Conservation (phyloP, 2,797 vertebrate genomes). For the Ibycter americanus region DNA sequence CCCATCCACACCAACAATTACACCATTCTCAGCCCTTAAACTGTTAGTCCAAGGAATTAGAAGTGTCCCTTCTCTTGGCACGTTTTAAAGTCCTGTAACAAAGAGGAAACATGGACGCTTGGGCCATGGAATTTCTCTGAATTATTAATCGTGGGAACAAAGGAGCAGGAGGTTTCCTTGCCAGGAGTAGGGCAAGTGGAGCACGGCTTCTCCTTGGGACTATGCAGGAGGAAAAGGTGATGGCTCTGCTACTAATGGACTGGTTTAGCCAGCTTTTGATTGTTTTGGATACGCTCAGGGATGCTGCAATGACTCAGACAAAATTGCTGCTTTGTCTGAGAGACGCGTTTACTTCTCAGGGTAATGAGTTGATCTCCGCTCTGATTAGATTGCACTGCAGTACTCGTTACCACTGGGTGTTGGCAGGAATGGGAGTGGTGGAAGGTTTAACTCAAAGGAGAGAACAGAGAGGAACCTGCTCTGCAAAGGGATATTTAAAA, state of each 20-base stretch:
- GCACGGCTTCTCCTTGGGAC: background rate
- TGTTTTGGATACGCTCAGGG: constrained; percentile 60
- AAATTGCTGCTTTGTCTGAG: constrained; percentile 72
- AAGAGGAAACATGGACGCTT: background rate
- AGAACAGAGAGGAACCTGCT: constrained; percentile 42
- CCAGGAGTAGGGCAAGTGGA: background rate
- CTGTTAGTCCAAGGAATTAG: background rate
- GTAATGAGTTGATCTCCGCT: constrained; percentile 52
- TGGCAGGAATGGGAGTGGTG: constrained; percentile 60
- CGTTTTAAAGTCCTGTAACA: background rate
- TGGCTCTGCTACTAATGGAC: constrained; percentile 61
- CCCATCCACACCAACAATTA: background rate
- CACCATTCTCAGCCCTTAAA: background rate
- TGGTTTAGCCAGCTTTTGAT: constrained; percentile 65
- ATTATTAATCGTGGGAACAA: background rate
- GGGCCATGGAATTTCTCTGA: background rate
- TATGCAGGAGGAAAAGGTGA: constrained; percentile 30
- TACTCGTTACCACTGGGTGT: constrained; percentile 53
- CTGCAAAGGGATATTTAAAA: background rate
- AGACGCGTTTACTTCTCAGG: constrained; percentile 64
- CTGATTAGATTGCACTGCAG: constrained; percentile 62
- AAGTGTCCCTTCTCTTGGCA: background rate
- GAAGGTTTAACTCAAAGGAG: constrained; percentile 46
- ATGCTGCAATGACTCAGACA: constrained; percentile 68
- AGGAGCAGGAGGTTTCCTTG: background rate